These are phyloP conservation scores for Melikaiella ostensackeni DNA, from an alignment of 2,888 invertebrate species.

Conservation along the genomic window DNA sequence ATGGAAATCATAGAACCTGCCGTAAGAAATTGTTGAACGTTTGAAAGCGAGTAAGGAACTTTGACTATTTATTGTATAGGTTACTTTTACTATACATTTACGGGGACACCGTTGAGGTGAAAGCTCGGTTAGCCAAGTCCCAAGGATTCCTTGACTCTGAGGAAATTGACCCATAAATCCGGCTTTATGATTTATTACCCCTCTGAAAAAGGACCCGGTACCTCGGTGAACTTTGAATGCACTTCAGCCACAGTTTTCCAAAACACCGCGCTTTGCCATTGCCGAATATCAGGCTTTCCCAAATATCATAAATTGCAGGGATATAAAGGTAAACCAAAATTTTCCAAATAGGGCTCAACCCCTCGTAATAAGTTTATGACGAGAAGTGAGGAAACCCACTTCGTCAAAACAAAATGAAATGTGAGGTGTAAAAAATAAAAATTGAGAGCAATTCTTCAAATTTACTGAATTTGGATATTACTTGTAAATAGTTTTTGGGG, in stretches of 20 bases:
- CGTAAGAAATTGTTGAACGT: not conserved
- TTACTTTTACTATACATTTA: constrained; percentile 24
- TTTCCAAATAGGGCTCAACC: not conserved
- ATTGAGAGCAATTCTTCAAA: not conserved
- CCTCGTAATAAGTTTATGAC: constrained; percentile 13
- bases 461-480: too few species aligned
- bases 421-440: not conserved
- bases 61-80: constrained; percentile 38
- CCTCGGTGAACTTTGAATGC: constrained; percentile 58
- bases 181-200: constrained; percentile 64
- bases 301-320: constrained; percentile 29
- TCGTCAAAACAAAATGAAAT: constrained; percentile 14
- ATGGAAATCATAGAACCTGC: not conserved
- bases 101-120: constrained; percentile 52
- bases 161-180: constrained; percentile 69
- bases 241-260: constrained; percentile 62
- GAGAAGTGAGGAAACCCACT: not conserved
- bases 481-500: too few species aligned
- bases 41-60: constrained; percentile 32
- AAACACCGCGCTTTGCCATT: constrained; percentile 61
- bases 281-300: constrained; percentile 11
- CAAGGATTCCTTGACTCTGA: constrained; percentile 15
- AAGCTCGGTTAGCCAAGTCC: constrained; percentile 51
- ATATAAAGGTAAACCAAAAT: constrained; percentile 22
- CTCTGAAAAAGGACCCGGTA: constrained; percentile 11